These are phyloP conservation scores for Drosophila pseudotakahashii DNA, from an alignment of 2,888 invertebrate species.

Conservation along the genomic window DNA sequence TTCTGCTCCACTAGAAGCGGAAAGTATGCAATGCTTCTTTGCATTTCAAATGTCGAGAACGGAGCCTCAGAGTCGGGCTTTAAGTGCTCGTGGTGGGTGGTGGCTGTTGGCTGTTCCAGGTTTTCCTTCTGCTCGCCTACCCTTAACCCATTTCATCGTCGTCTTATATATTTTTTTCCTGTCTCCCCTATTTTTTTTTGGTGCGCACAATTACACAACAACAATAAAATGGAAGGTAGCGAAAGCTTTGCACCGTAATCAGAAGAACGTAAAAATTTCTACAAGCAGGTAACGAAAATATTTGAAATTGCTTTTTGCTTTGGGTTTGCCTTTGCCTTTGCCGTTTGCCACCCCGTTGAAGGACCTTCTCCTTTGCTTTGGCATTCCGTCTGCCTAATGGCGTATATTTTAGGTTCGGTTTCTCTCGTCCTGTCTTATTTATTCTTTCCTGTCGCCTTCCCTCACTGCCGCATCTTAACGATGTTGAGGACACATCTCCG, in stretches of 20 bases:
- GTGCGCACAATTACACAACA: constrained; percentile 78
- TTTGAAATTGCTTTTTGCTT: constrained; percentile 76
- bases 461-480: constrained; percentile 35
- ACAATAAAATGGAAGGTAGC: constrained; percentile 49
- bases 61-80: constrained; percentile 25
- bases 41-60: constrained; percentile 47
- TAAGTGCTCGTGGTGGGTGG: constrained; percentile 19
- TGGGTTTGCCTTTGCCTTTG: neutral
- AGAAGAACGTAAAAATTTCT: constrained; percentile 77
- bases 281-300: constrained; percentile 78
- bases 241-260: constrained; percentile 62
- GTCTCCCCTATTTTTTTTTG: constrained; percentile 25
- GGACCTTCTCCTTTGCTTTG: constrained; percentile 39
- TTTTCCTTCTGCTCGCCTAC: constrained; percentile 3
- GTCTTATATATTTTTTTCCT: neutral
- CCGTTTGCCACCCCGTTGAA: constrained; percentile 47
- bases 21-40: constrained; percentile 52
- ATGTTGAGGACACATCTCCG: constrained; percentile 32
- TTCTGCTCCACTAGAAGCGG: constrained; percentile 13
- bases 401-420: constrained; percentile 70
- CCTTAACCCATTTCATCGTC: constrained; percentile 36
- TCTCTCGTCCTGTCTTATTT: constrained; percentile 46
- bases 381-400: constrained; percentile 78
- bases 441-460: constrained; percentile 17
- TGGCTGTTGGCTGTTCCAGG: neutral